These are phyloP conservation scores for Dryocosmus kuriphilus DNA, from an alignment of 2,888 invertebrate genomes.

Conservation along the genomic window DNA sequence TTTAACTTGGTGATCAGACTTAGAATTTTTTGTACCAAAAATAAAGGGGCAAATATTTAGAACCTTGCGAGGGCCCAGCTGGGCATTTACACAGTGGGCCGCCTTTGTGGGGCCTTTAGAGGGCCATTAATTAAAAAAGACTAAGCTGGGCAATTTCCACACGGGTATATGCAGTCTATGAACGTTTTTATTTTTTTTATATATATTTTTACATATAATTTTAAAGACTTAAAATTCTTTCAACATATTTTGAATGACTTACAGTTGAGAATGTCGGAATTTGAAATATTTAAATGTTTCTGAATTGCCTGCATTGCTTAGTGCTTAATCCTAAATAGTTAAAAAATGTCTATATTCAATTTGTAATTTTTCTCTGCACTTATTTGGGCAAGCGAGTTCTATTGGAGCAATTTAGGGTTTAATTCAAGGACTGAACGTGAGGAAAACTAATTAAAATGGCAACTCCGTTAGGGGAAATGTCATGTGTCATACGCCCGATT, in stretches of 20 bases:
- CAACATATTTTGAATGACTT: neutral
- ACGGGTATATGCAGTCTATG: too few relatives aligned
- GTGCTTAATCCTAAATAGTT: slow-evolving; percentile 4
- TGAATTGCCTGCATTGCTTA: slow-evolving; percentile 9
- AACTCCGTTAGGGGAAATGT: slow-evolving; percentile 37
- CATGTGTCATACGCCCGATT: slow-evolving; percentile 35
- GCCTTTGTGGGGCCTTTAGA: too few relatives aligned
- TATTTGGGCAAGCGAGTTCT: slow-evolving; percentile 29
- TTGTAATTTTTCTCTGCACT: slow-evolving; percentile 1
- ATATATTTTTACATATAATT: too few relatives aligned
- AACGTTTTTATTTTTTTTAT: too few relatives aligned
- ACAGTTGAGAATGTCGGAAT: slow-evolving; percentile 1
- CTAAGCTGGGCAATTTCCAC: too few relatives aligned
- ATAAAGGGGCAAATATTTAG: too few relatives aligned
- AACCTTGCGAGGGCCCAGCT: too few relatives aligned
- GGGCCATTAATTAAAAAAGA: too few relatives aligned
- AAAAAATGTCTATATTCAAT: slow-evolving; percentile 15
- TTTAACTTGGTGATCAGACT: too few relatives aligned
- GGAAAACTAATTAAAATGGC: slow-evolving; percentile 16
- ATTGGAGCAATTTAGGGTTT: slow-evolving; percentile 27
- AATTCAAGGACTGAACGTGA: slow-evolving; percentile 30
- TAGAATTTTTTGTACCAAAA: too few relatives aligned
- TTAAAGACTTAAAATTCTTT: neutral
- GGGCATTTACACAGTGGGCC: too few relatives aligned
- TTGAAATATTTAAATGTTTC: neutral